Evolutionary conservation across 2,113 vertebrate species (phyloP), one percentile per base, ranked within the genome.

Genomic region (Mobula hypostoma): DNA sequence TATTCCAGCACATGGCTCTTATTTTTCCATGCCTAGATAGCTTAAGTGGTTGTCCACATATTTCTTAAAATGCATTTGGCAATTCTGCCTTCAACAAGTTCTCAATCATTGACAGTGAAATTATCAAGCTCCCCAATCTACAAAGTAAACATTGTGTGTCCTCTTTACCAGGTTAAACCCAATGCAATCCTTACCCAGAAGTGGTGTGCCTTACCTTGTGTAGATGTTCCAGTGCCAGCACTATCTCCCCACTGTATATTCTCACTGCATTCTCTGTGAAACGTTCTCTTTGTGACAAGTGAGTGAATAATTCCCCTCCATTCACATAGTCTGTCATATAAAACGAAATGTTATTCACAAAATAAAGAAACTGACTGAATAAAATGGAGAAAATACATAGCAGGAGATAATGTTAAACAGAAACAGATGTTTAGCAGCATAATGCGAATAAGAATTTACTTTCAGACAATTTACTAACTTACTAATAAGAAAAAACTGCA

Each of bases 281-380:
- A 94, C 96, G 98, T 94, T 99, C 98, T 97, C 98, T 97, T 95
- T 99, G 99, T 95, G 99, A 99, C 97, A 99, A 97, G 95, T 99
- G 99, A 94, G 99, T 99, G 97, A 99, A 99, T 95, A 99, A 97
- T 95, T 99, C 99, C 90, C 99, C 99, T 94, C 98, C 98, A 94
- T 99, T 99, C 96, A 99, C 98, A 95, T 99, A 99, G 97, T 99
- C 99, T 99, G 94, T 83, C 94, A 94, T 94, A 36, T 48, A 96
- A 95, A 96, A 95, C 96, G 95, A 0, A 96, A 74, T n/a, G n/a
- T 40, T 72, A 92, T 11, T 72, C 63, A 48, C 36, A 66, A 48
- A 70, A 9, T 74, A 29, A 24, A 76, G 27, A 48, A 92, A 48
- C 17, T 40, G 36, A 74, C 9, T 66, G 63, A 90, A 68, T 68